Percentiles rank a stretch among this genome's conserved stretches.
phyloP scores from a whole-genome alignment of 2,797 vertebrate species.

The Ctenosaura bakeri region DNA sequence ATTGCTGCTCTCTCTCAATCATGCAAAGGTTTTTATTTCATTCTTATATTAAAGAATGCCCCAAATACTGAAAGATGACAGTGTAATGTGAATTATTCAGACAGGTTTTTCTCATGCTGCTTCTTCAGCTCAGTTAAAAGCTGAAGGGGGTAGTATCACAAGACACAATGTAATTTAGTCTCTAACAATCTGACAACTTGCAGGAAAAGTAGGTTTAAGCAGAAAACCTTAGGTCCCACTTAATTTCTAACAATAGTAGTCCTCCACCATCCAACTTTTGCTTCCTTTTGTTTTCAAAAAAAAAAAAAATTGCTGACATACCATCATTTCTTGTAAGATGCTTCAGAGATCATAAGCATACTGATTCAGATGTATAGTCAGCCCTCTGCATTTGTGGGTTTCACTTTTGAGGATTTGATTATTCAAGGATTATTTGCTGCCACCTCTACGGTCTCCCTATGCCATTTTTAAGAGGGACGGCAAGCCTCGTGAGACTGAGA shows the following conservation, averaged over 20 bases:
- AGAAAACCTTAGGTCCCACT: not conserved
- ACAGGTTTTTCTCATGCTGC: not conserved
- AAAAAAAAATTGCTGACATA: not conserved
- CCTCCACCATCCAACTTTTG: not conserved
- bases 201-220: not conserved
- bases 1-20: not conserved
- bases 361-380: not conserved
- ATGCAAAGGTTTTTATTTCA: conserved; percentile 45
- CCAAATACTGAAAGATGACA: not conserved
- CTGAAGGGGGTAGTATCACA: not conserved
- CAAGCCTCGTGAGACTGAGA: too few species aligned
- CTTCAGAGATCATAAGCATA: not conserved
- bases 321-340: not conserved
- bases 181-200: too few species aligned
- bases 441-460: too few species aligned
- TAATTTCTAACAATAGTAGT: not conserved
- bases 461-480: too few species aligned
- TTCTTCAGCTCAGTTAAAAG: not conserved
- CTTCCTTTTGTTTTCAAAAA: not conserved
- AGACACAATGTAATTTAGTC: not conserved
- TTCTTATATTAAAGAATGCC: conserved; percentile 9
- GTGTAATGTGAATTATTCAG: not conserved
- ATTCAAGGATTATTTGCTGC: too few species aligned
- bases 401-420: too few species aligned
- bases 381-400: too few species aligned